Evolutionary conservation across 2,888 invertebrate species (phyloP), one percentile per base, ranked within the genome.

Genomic region (Acronicta aceris): DNA sequence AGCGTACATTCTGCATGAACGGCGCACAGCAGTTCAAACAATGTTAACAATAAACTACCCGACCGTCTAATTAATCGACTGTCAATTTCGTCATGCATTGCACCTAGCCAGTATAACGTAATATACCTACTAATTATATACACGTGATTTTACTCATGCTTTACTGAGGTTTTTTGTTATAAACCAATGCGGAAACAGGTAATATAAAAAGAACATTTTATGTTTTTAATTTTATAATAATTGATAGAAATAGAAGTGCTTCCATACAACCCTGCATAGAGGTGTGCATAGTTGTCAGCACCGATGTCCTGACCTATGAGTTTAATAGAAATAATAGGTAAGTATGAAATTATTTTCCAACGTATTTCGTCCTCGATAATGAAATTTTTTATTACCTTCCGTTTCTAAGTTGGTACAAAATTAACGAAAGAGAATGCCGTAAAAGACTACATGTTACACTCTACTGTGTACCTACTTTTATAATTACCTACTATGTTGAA

Each of bases 21-120:
- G 36, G 27, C 50, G 42, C 42, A n/a, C 59, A 62, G 12, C 21
- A n/a, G 47, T 9, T 41, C 58, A 62, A 73, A 74, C 77, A 74
- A 52, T 55, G 56, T 47, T 43, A 72, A 50, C 47, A 54, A 66
- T 53, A 61, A 61, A 70, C 71, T 69, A 57, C 36, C 68, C 46
- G 54, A 21, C 43, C 52, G 30, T 42, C 59, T 72, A 76, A 76
- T 72, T 72, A 67, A 72, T 72, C 36, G 51, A 71, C 38, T 59
- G 30, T 36, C 47, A 60, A 47, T 58, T 51, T 57, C 43, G 52
- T 42, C 33, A 25, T 13, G 12, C 7, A 25, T 46, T 60, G 8
- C 15, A 55, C 21, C 27, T 48, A 13, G 13, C 4, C 33, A 68
- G 16, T 25, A 36, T 21, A 21, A 21, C 21, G n/a, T 21, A 25